phyloP scores from a whole-genome alignment of 1,140 invertebrate species.

The Drosophila lacertosa region DNA sequence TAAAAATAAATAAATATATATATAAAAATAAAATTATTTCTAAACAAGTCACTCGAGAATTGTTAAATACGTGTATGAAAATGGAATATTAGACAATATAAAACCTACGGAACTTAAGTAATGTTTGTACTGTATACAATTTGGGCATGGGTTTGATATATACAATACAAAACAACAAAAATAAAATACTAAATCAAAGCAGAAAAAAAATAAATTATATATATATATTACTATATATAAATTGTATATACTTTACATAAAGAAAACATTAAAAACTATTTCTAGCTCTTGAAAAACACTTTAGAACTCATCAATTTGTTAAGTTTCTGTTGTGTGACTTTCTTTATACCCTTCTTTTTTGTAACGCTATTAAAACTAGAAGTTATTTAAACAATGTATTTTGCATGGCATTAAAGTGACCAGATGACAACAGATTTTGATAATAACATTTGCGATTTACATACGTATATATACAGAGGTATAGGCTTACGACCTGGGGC shows the following conservation, averaged over 20 bases:
- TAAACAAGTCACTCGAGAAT: slow-evolving; percentile 20
- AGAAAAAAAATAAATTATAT: slow-evolving; percentile 24
- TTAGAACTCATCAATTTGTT: slow-evolving; percentile 34
- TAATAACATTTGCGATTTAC: slow-evolving; percentile 66
- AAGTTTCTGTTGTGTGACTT: slow-evolving; percentile 43
- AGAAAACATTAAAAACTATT: slow-evolving; percentile 28
- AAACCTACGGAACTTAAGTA: slow-evolving; percentile 20
- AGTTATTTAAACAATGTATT: slow-evolving; percentile 39
- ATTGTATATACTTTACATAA: slow-evolving; percentile 35
- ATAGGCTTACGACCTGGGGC: slow-evolving; percentile 51
- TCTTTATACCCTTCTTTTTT: slow-evolving; percentile 32
- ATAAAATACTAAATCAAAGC: slow-evolving; percentile 7
- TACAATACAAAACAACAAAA: background rate
- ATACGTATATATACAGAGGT: slow-evolving; percentile 47
- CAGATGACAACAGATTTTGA: slow-evolving; percentile 58
- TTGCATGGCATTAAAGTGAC: slow-evolving; percentile 7
- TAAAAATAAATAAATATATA: background rate
- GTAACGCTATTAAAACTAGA: slow-evolving; percentile 23
- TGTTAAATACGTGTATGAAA: slow-evolving; percentile 32
- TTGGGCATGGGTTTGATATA: slow-evolving; percentile 54
- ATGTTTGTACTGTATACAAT: slow-evolving; percentile 41
- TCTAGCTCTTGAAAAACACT: slow-evolving; percentile 42
- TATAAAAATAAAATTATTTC: background rate
- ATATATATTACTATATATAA: slow-evolving; percentile 35
- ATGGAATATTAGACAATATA: slow-evolving; percentile 26